phyloP scores from a whole-genome alignment of 2,797 vertebrate genomes.

The Echeneis naucrates region DNA sequence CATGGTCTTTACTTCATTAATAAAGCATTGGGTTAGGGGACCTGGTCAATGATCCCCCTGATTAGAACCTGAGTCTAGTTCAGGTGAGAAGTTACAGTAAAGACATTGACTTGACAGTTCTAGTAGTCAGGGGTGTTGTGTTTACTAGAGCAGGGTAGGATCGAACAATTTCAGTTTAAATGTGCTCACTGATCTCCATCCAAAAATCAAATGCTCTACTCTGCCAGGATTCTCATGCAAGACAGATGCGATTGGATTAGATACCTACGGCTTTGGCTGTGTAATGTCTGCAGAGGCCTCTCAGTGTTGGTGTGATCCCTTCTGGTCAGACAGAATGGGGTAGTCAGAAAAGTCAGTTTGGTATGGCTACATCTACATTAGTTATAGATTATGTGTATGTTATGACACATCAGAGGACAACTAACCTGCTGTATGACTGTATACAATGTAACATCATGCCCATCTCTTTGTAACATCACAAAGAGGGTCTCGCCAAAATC shows the following conservation, averaged over 20 bases:
- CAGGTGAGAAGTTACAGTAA: background rate
- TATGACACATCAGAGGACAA: too few relatives aligned
- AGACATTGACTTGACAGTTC: background rate
- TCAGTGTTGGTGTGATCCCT: background rate
- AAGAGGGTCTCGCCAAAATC: too few relatives aligned
- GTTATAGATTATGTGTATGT: too few relatives aligned
- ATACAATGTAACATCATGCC: too few relatives aligned
- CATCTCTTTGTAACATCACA: too few relatives aligned
- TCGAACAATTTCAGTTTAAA: constrained; percentile 24
- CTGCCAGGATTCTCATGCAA: constrained; percentile 4
- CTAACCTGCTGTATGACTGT: too few relatives aligned
- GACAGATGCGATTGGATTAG: constrained; percentile 16
- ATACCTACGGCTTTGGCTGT: constrained; percentile 17
- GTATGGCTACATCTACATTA: background rate
- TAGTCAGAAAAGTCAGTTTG: background rate
- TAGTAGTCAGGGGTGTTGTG: background rate
- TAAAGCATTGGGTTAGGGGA: background rate
- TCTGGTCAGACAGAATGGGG: background rate
- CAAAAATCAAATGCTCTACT: constrained; percentile 8
- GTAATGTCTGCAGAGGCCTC: background rate
- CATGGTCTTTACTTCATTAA: background rate
- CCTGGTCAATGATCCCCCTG: background rate
- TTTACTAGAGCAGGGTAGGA: constrained; percentile 1
- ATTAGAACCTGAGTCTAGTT: background rate
- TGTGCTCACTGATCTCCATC: constrained; percentile 25